Evolutionary conservation across 53 echinoderm and acorn worm genomes (phyloP), one percentile per base, ranked within the genome.

Genomic region (Echinometra lucunter): DNA sequence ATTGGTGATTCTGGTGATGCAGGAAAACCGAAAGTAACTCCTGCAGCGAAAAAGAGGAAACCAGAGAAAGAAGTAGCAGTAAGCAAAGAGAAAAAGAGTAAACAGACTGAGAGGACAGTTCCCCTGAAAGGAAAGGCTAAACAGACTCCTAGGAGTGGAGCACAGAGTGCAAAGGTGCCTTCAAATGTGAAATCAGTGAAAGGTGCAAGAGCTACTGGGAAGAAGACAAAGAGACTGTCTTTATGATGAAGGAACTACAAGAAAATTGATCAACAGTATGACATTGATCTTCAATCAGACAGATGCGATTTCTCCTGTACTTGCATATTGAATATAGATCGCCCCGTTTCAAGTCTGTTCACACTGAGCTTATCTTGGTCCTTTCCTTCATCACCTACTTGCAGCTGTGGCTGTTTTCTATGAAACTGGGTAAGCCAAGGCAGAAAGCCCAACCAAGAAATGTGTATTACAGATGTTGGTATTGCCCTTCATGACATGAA

Each of bases 41-140:
- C 42, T 1, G 27, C 85, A 35, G 63, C 92, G 30, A 75, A 56
- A 30, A 93, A 89, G 44, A 57, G 89, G n/a, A 81, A 93, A 44
- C 80, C 78, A 45, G 78, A 90, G 57, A 30, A 95, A 92, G 89
- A 93, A 89, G 88, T 75, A 89, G 53, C 40, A 42, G 23, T 23
- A 44, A 78, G 89, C 17, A 58, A 81, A 55, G 82, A 58, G 34
- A 42, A 94, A 58, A 37, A 45, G 42, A 88, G 27, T 91, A 42
- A 66, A 66, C 25, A 90, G 94, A 66, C 58, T 35, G 91, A 45
- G 16, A 45, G 35, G 37, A 63, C 60, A 58, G 90, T 4, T 23
- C 60, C 63, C 25, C 90, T 63, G 19, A n/a, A 30, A 88, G 72
- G 88, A 49, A 58, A 66, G 44, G 42, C 34, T 12, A 60, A 53